Base-by-base conservation (phyloP, 92 coral and sea anemone genomes). In the Epizoanthus ramosus region DNA sequence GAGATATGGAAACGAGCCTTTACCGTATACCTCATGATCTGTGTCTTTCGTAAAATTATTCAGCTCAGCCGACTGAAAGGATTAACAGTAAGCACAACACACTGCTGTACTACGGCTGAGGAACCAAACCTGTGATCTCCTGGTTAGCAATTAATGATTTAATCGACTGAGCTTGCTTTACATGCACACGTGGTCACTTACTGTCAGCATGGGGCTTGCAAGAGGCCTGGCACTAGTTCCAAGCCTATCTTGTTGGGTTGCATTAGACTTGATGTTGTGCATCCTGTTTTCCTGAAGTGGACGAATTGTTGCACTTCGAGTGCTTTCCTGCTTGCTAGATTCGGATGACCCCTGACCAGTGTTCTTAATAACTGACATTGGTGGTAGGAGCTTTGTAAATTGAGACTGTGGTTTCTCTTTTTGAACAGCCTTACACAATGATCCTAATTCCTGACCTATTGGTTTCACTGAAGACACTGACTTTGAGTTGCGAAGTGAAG, bases 301-400 rank as follows among this genome's bases (percentile, higher is more conserved):
- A 63, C 24, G 70, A 77, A 77, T 41, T 2, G 71, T 71, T 61
- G 71, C 7, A 3, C 71, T 37, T 12, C 21, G 8, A 60, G 21
- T 31, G 23, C 35, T 21, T 19, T 13, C 70, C 82, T 77, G 57
- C 47, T 77, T 61, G 41, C 14, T 59, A 6, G 58, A 8, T 37
- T 47, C 18, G 9, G 12, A 35, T 25, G 3, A 21, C 17, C 52
- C 59, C 8, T 61, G 57, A 22, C 71, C 60, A 77, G 60, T 2
- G 18, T 60, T 61, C 16, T 35, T 16, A 25, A 28, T 68, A 2
- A 9, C 69, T 45, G 71, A 6, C 39, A 22, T 21, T 77, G 69
- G 41, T 37, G 82, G 71, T 41, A 77, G 47, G 25, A 77, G 47
- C 57, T 77, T 61, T 23, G 82, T 77, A 22, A 77, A 77, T 21